Percentiles rank a stretch among this genome's conserved stretches.
phyloP scores from a whole-genome alignment of 2,888 invertebrate species.

The Rhagonycha fulva region DNA sequence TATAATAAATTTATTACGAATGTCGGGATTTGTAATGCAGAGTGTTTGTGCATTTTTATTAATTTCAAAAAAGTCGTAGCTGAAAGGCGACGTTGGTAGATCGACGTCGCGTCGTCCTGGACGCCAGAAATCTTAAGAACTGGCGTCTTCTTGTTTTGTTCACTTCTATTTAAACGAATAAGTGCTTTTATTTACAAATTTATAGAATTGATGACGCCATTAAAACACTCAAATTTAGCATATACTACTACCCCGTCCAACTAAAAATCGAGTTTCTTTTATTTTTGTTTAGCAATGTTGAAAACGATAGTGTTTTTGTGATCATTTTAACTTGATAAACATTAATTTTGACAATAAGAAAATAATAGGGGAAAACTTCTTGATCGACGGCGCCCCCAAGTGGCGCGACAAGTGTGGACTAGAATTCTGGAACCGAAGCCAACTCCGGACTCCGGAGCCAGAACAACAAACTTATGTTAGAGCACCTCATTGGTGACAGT shows the following conservation, averaged over 20 bases:
- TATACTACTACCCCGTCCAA: background rate
- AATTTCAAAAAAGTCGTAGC: conserved; percentile 47
- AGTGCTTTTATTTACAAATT: conserved; percentile 21
- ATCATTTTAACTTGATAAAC: conserved; percentile 3
- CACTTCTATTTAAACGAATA: conserved; percentile 27
- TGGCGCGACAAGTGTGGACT: conserved; percentile 47
- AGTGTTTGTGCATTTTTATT: conserved; percentile 43
- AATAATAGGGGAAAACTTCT: conserved; percentile 4
- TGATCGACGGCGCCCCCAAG: conserved; percentile 40
- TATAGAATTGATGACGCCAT: background rate
- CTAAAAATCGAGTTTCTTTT: background rate
- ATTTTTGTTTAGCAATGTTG: background rate
- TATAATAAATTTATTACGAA: conserved; percentile 29
- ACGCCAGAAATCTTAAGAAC: conserved; percentile 49
- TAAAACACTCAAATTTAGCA: background rate
- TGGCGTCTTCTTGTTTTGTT: conserved; percentile 42
- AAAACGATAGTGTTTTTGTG: background rate
- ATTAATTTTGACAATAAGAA: conserved; percentile 5
- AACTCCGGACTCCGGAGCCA: conserved; percentile 36
- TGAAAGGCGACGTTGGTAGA: conserved; percentile 36
- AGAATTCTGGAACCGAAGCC: conserved; percentile 44
- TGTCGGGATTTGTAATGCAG: conserved; percentile 35
- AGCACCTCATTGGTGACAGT: background rate
- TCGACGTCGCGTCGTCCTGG: conserved; percentile 44
- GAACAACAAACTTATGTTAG: conserved; percentile 25